Conservation (phyloP, 2,888 invertebrate genomes). For the Cephus rjabovi region DNA sequence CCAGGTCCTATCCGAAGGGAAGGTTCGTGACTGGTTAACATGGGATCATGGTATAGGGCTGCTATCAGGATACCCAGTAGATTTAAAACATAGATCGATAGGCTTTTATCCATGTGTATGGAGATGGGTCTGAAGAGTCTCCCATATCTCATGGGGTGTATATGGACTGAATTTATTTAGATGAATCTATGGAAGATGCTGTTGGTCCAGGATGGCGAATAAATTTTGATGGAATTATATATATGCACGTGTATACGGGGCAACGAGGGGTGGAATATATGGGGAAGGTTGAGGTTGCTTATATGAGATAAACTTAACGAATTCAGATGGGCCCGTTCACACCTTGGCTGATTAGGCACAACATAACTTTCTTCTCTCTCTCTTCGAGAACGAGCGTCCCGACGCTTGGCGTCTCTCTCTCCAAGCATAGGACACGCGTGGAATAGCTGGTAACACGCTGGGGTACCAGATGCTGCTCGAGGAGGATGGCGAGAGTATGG, state of each 20-base stretch:
- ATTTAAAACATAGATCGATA: neutral
- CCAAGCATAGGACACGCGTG: constrained; percentile 4
- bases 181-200: neutral
- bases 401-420: neutral
- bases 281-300: neutral
- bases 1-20: constrained; percentile 33
- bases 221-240: neutral
- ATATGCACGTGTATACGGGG: neutral
- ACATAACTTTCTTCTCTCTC: constrained; percentile 46
- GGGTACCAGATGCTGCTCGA: neutral
- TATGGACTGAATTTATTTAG: neutral
- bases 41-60: neutral
- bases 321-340: constrained; percentile 60
- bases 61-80: neutral
- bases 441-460: neutral
- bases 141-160: neutral
- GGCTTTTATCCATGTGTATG: neutral
- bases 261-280: neutral
- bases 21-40: constrained; percentile 43
- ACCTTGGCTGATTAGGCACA: constrained; percentile 58
- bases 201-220: neutral
- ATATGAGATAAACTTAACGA: constrained; percentile 36
- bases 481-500: neutral
- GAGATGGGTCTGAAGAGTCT: neutral
- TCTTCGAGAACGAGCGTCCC: neutral